A percentile compares a stretch with the other conserved stretches of the same genome.
These are phyloP conservation scores for Tetraodon nigroviridis DNA, from an alignment of 2,113 vertebrate genomes.

Conservation along the genomic window DNA sequence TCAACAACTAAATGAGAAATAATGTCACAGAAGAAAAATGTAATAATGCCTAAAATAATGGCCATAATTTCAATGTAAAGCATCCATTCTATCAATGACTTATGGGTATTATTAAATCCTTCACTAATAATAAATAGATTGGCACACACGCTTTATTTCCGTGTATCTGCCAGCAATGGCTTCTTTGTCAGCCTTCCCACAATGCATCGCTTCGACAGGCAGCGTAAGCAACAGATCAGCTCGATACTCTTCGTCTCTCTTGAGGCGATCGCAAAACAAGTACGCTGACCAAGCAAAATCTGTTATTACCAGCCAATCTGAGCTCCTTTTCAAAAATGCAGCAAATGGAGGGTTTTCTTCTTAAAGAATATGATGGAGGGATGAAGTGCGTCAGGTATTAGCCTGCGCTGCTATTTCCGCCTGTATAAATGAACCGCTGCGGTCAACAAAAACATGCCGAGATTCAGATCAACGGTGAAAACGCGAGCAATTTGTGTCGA, in stretches of 20 bases:
- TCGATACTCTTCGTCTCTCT: slow-evolving; percentile 29
- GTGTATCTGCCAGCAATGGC: neutral
- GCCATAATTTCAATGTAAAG: too few relatives aligned
- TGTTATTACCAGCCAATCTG: slow-evolving; percentile 38
- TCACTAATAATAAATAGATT: neutral
- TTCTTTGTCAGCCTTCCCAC: neutral
- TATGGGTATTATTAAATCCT: too few relatives aligned
- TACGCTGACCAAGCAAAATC: slow-evolving; percentile 49
- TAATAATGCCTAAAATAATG: too few relatives aligned
- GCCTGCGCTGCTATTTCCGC: slow-evolving; percentile 30
- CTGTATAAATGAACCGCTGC: slow-evolving; percentile 51
- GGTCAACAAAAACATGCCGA: slow-evolving; percentile 55
- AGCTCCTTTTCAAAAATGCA: slow-evolving; percentile 42
- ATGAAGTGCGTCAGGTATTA: slow-evolving; percentile 40
- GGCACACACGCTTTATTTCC: neutral
- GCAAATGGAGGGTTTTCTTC: slow-evolving; percentile 22
- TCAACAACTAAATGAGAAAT: too few relatives aligned
- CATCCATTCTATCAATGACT: too few relatives aligned
- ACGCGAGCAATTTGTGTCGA: slow-evolving; percentile 54
- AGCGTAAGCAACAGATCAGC: slow-evolving; percentile 12
- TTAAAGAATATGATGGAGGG: slow-evolving; percentile 5
- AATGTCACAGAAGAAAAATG: too few relatives aligned
- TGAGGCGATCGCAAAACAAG: slow-evolving; percentile 33
- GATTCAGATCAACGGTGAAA: slow-evolving; percentile 51
- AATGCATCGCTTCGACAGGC: neutral